Base-by-base conservation (phyloP, 2,797 vertebrate genomes). In the Megalops cyprinoides region DNA sequence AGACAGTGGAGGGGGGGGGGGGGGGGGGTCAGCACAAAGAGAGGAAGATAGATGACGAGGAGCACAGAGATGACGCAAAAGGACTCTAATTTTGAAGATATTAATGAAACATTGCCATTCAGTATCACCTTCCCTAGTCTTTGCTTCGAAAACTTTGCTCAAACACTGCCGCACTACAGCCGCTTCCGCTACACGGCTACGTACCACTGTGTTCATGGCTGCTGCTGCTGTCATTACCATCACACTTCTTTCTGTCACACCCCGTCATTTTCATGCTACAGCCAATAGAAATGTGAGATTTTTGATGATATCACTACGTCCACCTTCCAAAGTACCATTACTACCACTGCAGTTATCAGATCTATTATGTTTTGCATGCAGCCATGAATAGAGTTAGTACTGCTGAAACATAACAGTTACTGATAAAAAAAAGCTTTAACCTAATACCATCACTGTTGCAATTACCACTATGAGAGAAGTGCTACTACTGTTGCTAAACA, bases 1-100 rank as follows among this genome's bases (percentile, higher is more conserved):
- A 85, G 78, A 82, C 82, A 82, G 84, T 87, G 87, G 88, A n/a
- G 86, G 86, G 84, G 83, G 88, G 89, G 86, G 84, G 83, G 88
- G 89, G 83, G 82, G 25, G 42, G 28, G 51, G n/a, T 28, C 28
- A 49, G 49, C 25, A 76, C 28, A 77, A 15, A 77, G 39, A 76
- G 12, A 46, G 20, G 44, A n/a, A 48, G 71, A 46, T 42, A 44
- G 23, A 74, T 20, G 71, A 25, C 56, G 56, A 60, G 12, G 23
- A 60, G 56, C 5, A 60, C 28, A 60, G 28, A 60, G 23, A 25
- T 60, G 2, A 28, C 20, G 23, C 18, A 28, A 44, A 71, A 8
- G 67, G 18, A 42, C 44, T 71, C 5, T 42, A 39, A 42, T 23
- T 3, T 37, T 18, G 71, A 39, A 37, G 20, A 14, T 65, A 65